phyloP scores from a whole-genome alignment of 1,140 invertebrate species.

The Sminthurides bifidus region DNA sequence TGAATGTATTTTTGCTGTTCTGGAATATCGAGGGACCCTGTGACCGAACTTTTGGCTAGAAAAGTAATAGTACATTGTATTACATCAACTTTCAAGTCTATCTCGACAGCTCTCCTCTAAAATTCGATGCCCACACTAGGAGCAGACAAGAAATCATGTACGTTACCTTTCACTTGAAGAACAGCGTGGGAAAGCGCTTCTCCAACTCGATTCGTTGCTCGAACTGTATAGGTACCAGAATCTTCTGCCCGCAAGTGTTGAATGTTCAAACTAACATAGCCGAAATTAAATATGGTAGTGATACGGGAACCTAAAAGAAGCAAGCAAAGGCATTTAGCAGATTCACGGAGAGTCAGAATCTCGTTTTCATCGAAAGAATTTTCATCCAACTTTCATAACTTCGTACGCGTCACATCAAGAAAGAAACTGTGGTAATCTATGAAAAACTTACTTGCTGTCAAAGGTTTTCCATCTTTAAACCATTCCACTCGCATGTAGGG shows the following conservation, averaged over 20 bases:
- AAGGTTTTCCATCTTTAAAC: conserved; percentile 89
- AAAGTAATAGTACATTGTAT: background rate
- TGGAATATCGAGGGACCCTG: conserved; percentile 6
- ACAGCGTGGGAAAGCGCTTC: conserved; percentile 37
- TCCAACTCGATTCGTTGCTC: conserved; percentile 74
- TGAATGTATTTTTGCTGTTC: conserved; percentile 58
- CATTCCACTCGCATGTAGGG: conserved; percentile 96
- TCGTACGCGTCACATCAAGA: background rate
- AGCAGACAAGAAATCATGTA: background rate
- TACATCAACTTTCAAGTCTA: background rate
- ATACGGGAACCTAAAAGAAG: conserved; percentile 62
- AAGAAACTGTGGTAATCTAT: conserved; percentile 9
- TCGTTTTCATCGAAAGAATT: no score
- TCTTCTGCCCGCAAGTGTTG: conserved; percentile 91
- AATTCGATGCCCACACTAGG: background rate
- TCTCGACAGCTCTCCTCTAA: background rate
- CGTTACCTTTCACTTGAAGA: conserved; percentile 21
- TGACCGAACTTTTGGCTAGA: conserved; percentile 7
- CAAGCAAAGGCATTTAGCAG: conserved; percentile 1
- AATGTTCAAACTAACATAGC: conserved; percentile 95
- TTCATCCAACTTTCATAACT: no score
- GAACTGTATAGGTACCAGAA: conserved; percentile 78
- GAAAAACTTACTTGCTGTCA: conserved; percentile 58
- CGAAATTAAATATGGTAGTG: conserved; percentile 93
- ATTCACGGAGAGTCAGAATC: no score